Base-by-base conservation (phyloP, 2,113 vertebrate genomes). In the Natator depressus region DNA sequence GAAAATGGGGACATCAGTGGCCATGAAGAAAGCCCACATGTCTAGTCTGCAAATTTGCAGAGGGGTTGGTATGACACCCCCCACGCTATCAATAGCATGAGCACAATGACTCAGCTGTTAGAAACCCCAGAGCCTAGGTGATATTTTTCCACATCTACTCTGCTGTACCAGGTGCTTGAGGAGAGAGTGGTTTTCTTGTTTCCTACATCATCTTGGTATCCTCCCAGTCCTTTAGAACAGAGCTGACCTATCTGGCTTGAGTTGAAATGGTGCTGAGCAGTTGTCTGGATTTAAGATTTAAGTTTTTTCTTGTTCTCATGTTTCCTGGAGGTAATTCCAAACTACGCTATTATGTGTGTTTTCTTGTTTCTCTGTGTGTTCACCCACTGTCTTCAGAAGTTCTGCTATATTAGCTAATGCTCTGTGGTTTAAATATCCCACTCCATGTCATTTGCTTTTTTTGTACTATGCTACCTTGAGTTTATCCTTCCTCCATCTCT, bases 401-500 rank as follows among this genome's bases (percentile, higher is more conserved):
- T 0, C 5, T 0, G 8, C 53, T 19, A 47, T 4, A 8, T 82
- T 10, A 55, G 38, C 27, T 46, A 69, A 4, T 24, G 7, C 11
- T 85, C 84, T 89, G 42, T 16, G 1, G 2, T 80, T 80, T 84
- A 51, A 69, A 95, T 47, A 4, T n/a, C 31, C 24, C 11, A 2
- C 14, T 53, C 38, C 31, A 4, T 0, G 0, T 14, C 13, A 38
- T 47, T 86, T 79, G 87, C 0, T 22, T 47, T 83, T 65, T 35
- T 22, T 59, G 3, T 6, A 86, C 62, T 53, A 5, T 35, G 0
- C 0, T 29, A 29, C 27, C 38, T 38, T 53, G 3, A 1, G 1
- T 38, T 1, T 1, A 9, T 24, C 31, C 89, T 46, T 46, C 54
- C 22, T 49, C 11, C 2, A 3, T 12, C 6, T 42, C 7, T 22